Base-by-base conservation (phyloP, 2,888 invertebrate species). In the Ctena decussata region DNA sequence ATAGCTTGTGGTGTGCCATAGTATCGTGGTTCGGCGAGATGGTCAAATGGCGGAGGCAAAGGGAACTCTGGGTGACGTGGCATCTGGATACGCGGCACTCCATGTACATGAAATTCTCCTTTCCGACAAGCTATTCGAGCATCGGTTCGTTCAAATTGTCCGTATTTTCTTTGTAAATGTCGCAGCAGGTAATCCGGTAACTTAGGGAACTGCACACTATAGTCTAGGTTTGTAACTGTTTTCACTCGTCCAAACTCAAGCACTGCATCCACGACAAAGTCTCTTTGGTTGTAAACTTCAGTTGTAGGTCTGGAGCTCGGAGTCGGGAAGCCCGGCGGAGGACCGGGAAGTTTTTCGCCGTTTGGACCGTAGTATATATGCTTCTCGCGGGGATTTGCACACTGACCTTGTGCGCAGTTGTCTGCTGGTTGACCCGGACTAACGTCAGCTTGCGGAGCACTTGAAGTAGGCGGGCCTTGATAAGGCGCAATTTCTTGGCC, bases 291-390 rank as follows among this genome's bases (percentile, higher is more conserved):
- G 15, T 27, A 27, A 12, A 18, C 21, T 32, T 65, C 65, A 18
- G 27, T 27, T 60, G 24, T 24, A 27, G 60, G 30, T 6, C 8
- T 46, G 2, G 71, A 37, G 0, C 57, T 44, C 1, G 44, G 53
- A 12, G 32, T 15, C 8, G 30, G 32, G 30, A 49, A 49, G 0
- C 78, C 74, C 11, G 79, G 39, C 2, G 87, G 86, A 0, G 91
- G 91, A 0, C 91, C 91, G 0, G 87, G 86, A 0, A 91, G 75
- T 11, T 86, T 74, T 74, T 91, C 84, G 11, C 90, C 90, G 32
- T 91, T 84, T 0, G 91, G 89, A n/a, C 91, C 91, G 35, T 91
- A 89, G 75, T 82, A 91, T 18, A 87, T 86, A 35, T 72, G 72
- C 30, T 72, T 39, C 1, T 72, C 72, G 30, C 27, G 11, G 8